Percentiles rank a stretch among this genome's conserved stretches.
Conservation (phyloP, 2,888 invertebrate genomes). For the Pseudeuparius sepicola region DNA sequence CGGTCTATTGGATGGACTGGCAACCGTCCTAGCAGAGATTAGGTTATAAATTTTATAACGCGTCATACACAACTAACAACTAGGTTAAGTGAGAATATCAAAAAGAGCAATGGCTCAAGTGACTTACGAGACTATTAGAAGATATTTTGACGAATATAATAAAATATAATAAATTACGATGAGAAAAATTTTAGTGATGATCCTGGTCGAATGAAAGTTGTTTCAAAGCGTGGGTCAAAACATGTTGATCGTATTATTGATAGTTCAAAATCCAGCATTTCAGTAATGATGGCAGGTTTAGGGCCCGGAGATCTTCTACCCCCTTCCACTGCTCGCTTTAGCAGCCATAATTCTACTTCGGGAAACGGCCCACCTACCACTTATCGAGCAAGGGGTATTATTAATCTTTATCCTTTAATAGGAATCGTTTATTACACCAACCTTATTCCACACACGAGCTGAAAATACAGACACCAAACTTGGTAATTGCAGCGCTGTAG, state of each 20-base stretch:
- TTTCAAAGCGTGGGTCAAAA: conserved; percentile 1
- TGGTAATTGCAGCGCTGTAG: too few relatives aligned
- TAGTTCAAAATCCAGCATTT: conserved; percentile 3
- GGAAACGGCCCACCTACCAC: too few relatives aligned
- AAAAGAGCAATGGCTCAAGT: conserved; percentile 1
- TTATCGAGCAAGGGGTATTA: too few relatives aligned
- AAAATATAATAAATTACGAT: conserved; percentile 1
- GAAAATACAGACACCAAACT: too few relatives aligned
- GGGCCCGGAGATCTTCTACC: conserved; percentile 1
- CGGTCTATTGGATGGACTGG: too few relatives aligned
- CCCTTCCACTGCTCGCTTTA: too few relatives aligned
- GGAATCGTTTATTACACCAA: too few relatives aligned
- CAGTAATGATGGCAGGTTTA: conserved; percentile 2
- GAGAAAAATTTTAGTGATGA: conserved; percentile 2
- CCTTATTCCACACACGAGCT: too few relatives aligned
- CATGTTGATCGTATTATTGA: conserved; percentile 1
- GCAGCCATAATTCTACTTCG: too few relatives aligned
- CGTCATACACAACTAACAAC: background rate
- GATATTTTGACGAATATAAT: background rate
- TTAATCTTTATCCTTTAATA: too few relatives aligned
- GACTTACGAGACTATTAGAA: conserved; percentile 1
- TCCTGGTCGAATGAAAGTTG: conserved; percentile 2
- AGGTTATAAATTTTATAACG: too few relatives aligned
- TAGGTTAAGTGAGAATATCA: conserved; percentile 1
- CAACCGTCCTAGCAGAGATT: too few relatives aligned